These are phyloP conservation scores for Rhabdomys dilectus DNA, from an alignment of 2,113 vertebrate species.

Conservation along the genomic window DNA sequence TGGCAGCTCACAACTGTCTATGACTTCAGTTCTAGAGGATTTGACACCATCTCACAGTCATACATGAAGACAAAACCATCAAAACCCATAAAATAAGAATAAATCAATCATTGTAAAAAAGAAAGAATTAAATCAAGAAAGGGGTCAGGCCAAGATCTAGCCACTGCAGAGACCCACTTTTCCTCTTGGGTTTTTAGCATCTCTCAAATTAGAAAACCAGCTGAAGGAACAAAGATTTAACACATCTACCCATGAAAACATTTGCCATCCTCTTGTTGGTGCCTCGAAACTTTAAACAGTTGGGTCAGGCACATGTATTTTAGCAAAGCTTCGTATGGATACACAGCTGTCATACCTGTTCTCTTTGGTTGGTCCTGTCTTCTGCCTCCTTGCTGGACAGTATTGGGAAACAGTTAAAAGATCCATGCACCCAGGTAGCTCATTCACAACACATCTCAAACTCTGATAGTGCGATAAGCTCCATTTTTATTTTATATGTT, in stretches of 20 bases:
- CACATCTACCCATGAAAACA: neutral
- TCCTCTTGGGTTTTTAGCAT: neutral
- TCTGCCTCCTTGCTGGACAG: neutral
- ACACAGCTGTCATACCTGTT: neutral
- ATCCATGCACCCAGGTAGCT: constrained; percentile 58
- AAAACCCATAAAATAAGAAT: neutral
- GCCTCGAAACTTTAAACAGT: too few relatives aligned
- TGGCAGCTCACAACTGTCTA: neutral
- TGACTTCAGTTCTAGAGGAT: neutral
- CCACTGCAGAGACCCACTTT: too few relatives aligned
- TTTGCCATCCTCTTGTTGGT: accelerated
- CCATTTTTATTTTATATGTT: constrained; percentile 86
- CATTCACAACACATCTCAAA: constrained; percentile 50
- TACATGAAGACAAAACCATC: neutral
- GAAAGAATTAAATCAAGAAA: neutral
- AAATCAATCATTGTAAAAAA: neutral
- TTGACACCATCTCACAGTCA: neutral
- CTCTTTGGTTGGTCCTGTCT: neutral
- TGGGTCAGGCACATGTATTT: neutral
- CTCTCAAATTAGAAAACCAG: too few relatives aligned
- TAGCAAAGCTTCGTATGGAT: accelerated
- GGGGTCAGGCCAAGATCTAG: neutral
- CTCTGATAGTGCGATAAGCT: constrained; percentile 67
- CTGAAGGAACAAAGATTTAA: neutral
- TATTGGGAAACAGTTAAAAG: neutral